Evolutionary conservation across 2,888 invertebrate species (phyloP), one percentile per base, ranked within the genome.

Genomic region (Perizoma affinitatum): DNA sequence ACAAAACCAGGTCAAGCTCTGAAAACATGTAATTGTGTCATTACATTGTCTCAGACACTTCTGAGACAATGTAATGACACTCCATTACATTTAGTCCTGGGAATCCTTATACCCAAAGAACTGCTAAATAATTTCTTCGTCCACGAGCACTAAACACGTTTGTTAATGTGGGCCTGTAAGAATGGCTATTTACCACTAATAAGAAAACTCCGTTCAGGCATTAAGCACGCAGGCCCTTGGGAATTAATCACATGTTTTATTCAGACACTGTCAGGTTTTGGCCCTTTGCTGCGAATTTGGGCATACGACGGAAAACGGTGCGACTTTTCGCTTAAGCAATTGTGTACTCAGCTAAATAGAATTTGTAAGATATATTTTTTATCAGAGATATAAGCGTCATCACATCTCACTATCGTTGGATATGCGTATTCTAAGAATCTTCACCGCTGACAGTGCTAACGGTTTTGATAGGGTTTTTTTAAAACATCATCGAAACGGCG

Each of bases 221-320:
- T 84, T 82, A 81, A 73, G 55, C 65, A 71, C 58, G 57, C 66
- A 65, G 62, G 61, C 75, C 70, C 69, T 58, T 63, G 80, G 81
- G 82, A 75, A 76, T 72, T 68, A 74, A 79, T 74, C 80, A 76
- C 82, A 83, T 86, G 80, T 78, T 80, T 84, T 84, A 85, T 85
- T 84, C 82, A 84, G 63, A 34, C 9, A 48, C 40, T 40, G 58
- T 35, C 67, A 53, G 63, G 58, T 63, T 65, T 65, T 61, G 59
- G 58, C 55, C 64, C 66, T 67, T 65, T 41, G 8, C 40, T 58
- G 47, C 55, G 50, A 53, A n/a, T 5, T 0, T 38, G 4, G 7
- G 38, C 22, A 8, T 22, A 9, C 59, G 63, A 6, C 22, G 4
- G 46, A 58, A 53, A 59, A 44, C 38, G 50, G 22, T 45, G 40